Conservation (phyloP, 2,797 vertebrate genomes). For the Ceryle rudis region DNA sequence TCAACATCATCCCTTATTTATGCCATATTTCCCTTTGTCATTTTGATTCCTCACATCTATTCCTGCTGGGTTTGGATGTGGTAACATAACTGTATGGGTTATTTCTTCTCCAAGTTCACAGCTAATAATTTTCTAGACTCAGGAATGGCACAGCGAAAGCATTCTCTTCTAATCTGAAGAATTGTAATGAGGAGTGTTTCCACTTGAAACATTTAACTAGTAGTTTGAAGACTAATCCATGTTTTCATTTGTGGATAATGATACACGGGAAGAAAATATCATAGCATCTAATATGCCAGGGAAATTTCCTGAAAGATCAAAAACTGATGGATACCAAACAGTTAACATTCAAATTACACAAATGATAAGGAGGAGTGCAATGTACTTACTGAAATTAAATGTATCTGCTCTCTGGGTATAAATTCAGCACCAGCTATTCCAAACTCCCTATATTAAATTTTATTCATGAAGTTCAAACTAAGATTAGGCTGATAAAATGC, state of each 20-base stretch:
- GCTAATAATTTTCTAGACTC: background rate
- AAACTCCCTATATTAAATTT: conserved; percentile 48
- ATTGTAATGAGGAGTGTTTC: background rate
- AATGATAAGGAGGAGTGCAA: background rate
- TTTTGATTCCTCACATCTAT: background rate
- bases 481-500: conserved; percentile 63
- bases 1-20: background rate
- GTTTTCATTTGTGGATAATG: background rate
- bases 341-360: conserved; percentile 40
- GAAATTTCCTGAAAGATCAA: background rate
- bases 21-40: background rate
- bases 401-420: conserved; percentile 46
- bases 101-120: background rate
- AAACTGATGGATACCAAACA: background rate
- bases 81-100: background rate
- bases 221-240: background rate
- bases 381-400: conserved; percentile 61
- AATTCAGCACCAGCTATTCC: conserved; percentile 44
- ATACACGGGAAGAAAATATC: background rate
- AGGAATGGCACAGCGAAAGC: conserved; percentile 3
- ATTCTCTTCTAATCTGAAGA: background rate
- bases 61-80: background rate
- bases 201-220: background rate
- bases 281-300: background rate
- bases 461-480: conserved; percentile 53